These are phyloP conservation scores for Drosophila anceps DNA, from an alignment of 2,888 invertebrate species.

Conservation along the genomic window DNA sequence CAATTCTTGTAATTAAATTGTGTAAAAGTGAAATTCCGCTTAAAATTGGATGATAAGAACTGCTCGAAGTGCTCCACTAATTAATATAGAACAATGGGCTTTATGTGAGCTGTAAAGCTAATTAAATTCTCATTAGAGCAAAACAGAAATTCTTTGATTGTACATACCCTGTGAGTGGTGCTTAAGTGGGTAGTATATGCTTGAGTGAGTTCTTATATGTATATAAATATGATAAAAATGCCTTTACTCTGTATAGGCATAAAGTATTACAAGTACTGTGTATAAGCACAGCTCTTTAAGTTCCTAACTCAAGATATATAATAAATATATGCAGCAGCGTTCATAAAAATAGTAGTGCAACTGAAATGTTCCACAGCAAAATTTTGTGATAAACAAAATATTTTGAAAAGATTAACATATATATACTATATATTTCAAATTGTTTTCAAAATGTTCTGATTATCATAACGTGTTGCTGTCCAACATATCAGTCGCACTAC, in stretches of 20 bases:
- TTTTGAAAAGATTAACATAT: too few relatives aligned
- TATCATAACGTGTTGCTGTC: too few relatives aligned
- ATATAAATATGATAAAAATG: neutral
- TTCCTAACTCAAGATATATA: too few relatives aligned
- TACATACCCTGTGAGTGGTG: neutral
- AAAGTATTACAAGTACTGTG: neutral
- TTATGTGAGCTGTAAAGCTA: slow-evolving; percentile 6
- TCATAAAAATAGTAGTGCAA: too few relatives aligned
- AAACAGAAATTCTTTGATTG: neutral
- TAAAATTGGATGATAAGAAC: neutral
- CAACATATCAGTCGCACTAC: too few relatives aligned
- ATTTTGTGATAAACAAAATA: too few relatives aligned
- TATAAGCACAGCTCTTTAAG: too few relatives aligned
- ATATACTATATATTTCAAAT: neutral
- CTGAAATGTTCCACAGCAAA: too few relatives aligned
- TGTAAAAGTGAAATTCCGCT: slow-evolving; percentile 1
- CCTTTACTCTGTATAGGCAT: neutral
- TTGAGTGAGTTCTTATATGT: neutral
- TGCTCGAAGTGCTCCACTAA: neutral
- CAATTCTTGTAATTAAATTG: neutral
- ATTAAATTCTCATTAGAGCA: slow-evolving; percentile 10
- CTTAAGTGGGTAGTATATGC: neutral
- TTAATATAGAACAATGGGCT: neutral
- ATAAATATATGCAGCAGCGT: too few relatives aligned
- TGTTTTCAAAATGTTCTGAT: too few relatives aligned